These are phyloP conservation scores for Plectropomus leopardus DNA, from an alignment of 2,113 vertebrate species.

Conservation along the genomic window DNA sequence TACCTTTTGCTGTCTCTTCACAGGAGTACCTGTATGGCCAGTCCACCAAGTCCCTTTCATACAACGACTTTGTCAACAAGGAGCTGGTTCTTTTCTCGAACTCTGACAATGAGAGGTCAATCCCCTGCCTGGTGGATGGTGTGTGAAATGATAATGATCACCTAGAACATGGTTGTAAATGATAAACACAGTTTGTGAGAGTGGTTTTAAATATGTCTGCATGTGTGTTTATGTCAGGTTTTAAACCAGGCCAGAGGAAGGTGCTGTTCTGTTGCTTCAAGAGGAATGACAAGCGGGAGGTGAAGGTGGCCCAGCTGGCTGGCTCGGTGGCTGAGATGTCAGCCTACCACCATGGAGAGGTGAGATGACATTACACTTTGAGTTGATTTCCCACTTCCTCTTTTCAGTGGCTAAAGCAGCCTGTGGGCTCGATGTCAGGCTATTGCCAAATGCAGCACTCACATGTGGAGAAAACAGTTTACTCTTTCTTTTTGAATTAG, in stretches of 20 bases:
- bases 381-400: background rate
- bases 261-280: constrained; percentile 96
- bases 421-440: background rate
- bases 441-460: background rate
- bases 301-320: constrained; percentile 98
- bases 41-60: constrained; percentile 88
- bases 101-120: constrained; percentile 97
- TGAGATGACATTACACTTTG: constrained; percentile 71
- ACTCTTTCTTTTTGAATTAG: too few relatives aligned
- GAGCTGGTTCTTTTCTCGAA: constrained; percentile 98
- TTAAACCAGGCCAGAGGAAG: constrained; percentile 98
- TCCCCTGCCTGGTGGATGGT: constrained; percentile 97
- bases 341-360: constrained; percentile 98
- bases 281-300: constrained; percentile 96
- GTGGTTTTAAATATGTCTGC: background rate
- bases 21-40: constrained; percentile 96
- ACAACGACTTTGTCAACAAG: constrained; percentile 98
- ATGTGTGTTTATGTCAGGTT: constrained; percentile 81
- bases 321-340: constrained; percentile 99
- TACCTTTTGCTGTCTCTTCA: constrained; percentile 16
- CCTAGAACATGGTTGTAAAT: background rate
- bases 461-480: background rate
- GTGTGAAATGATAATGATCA: constrained; percentile 51
- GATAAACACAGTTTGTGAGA: background rate
- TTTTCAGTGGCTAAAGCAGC: background rate